phyloP scores from a whole-genome alignment of 2,888 invertebrate species.

The Rhagonycha fulva region DNA sequence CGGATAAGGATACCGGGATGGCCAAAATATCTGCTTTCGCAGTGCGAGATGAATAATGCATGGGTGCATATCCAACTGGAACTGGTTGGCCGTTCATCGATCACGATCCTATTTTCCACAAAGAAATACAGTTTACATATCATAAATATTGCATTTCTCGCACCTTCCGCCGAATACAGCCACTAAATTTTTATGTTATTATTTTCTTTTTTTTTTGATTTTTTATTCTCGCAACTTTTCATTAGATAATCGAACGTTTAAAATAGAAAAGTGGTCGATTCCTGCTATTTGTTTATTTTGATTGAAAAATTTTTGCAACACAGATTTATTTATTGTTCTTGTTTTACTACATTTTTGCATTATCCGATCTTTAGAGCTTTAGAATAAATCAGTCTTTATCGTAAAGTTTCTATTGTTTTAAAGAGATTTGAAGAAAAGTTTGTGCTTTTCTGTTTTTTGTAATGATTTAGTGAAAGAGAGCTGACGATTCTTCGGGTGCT shows the following conservation, averaged over 20 bases:
- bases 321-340: constrained; percentile 1
- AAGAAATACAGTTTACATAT: constrained; percentile 50
- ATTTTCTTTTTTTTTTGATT: neutral
- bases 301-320: neutral
- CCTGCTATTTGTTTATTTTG: neutral
- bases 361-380: constrained; percentile 3
- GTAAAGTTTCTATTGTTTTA: constrained; percentile 4
- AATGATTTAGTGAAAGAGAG: neutral
- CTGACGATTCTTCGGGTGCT: neutral
- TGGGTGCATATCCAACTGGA: constrained; percentile 34
- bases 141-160: constrained; percentile 37
- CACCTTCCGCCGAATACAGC: constrained; percentile 10
- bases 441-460: neutral
- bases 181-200: neutral
- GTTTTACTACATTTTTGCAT: constrained; percentile 4
- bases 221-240: neutral
- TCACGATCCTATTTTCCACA: constrained; percentile 46
- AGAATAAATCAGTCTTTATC: constrained; percentile 4
- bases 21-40: constrained; percentile 39
- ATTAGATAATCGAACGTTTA: neutral
- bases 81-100: constrained; percentile 48
- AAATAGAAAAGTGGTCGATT: neutral
- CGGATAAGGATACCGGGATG: constrained; percentile 41
- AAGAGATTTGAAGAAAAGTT: constrained; percentile 1
- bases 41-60: constrained; percentile 48